These are phyloP conservation scores for Caenorhabditis japonica DNA, from an alignment of 2,888 invertebrate genomes.

Conservation along the genomic window DNA sequence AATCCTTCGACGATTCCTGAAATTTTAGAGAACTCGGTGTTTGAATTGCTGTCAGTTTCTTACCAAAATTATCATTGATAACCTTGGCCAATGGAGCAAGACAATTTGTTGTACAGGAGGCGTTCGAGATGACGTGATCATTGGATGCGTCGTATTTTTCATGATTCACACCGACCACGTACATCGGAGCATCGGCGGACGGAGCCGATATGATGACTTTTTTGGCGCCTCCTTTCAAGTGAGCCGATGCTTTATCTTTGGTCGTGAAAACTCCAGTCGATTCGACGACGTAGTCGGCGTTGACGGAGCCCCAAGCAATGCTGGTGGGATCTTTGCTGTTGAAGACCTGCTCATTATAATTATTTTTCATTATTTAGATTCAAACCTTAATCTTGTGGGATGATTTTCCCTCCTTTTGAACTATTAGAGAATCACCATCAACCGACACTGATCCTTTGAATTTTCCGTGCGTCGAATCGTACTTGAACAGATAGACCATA, in stretches of 20 bases:
- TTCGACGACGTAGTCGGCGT: slow-evolving; percentile 95
- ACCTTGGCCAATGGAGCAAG: slow-evolving; percentile 95
- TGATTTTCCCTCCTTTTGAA: slow-evolving; percentile 81
- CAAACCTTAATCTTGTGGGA: slow-evolving; percentile 84
- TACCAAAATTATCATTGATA: slow-evolving; percentile 92
- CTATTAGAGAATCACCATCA: slow-evolving; percentile 85
- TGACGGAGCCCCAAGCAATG: slow-evolving; percentile 90
- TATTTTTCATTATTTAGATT: too few species aligned
- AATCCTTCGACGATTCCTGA: slow-evolving; percentile 52
- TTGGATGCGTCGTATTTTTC: too few species aligned
- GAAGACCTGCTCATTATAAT: too few species aligned
- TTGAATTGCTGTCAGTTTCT: too few species aligned
- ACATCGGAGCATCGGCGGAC: slow-evolving; percentile 99
- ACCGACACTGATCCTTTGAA: slow-evolving; percentile 90
- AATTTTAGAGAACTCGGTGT: too few species aligned
- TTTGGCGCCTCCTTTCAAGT: slow-evolving; percentile 81
- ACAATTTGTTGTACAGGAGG: slow-evolving; percentile 96
- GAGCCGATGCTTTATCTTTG: slow-evolving; percentile 87
- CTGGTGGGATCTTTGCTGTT: slow-evolving; percentile 80
- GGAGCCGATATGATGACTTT: too few species aligned
- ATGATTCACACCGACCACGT: slow-evolving; percentile 95
- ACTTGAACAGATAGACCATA: slow-evolving; percentile 85
- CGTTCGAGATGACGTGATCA: slow-evolving; percentile 19
- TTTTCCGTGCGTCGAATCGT: slow-evolving; percentile 95
- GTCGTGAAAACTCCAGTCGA: slow-evolving; percentile 98